phyloP scores from a whole-genome alignment of 2,888 invertebrate genomes.

The Caenorhabditis zanzibari region DNA sequence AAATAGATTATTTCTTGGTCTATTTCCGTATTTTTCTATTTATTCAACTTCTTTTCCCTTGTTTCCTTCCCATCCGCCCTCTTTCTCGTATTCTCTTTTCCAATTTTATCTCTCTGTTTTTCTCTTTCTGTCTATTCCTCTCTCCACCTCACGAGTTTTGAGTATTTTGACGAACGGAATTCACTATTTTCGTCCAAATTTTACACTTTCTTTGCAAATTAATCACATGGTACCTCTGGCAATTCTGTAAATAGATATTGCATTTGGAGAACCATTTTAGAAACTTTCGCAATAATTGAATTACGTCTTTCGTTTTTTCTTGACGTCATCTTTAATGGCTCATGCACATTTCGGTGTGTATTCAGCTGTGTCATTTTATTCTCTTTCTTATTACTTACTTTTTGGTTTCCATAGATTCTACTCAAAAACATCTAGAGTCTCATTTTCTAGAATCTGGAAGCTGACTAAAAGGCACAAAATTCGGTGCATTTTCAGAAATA shows the following conservation, averaged over 20 bases:
- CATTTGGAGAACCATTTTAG: no score
- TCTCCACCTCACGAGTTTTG: constrained; percentile 1
- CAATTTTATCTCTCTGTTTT: background rate
- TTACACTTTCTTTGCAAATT: no score
- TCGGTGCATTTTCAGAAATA: no score
- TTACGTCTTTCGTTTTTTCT: background rate
- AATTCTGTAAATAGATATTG: no score
- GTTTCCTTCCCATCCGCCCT: background rate
- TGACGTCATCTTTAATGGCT: no score
- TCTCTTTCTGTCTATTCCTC: constrained; percentile 12
- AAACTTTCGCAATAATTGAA: background rate
- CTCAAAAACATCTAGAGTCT: background rate
- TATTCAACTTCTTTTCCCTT: constrained; percentile 10
- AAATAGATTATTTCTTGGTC: background rate
- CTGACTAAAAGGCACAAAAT: no score
- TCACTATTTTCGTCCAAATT: background rate
- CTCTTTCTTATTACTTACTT: background rate
- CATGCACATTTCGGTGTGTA: no score
- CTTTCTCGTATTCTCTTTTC: constrained; percentile 6
- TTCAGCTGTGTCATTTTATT: background rate
- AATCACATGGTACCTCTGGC: no score
- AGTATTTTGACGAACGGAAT: background rate
- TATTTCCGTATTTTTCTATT: background rate
- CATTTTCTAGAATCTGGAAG: no score
- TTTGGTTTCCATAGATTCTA: background rate